Percentiles rank a stretch among this genome's conserved stretches.
Evolutionary conservation across 2,888 invertebrate species (phyloP).

Genomic region (Caprella mutica): DNA sequence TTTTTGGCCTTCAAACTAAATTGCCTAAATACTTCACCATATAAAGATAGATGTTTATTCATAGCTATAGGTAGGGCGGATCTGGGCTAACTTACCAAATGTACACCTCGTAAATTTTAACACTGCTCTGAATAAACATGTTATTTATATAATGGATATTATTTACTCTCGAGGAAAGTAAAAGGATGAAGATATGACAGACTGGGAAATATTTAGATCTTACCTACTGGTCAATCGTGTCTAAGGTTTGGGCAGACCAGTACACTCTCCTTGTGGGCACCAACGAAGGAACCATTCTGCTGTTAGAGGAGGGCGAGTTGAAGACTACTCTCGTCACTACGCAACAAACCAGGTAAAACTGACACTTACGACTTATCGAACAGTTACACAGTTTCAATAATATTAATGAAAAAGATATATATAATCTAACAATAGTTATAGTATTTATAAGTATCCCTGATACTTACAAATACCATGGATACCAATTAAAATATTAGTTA

Average conservation of each 20-base stretch:
- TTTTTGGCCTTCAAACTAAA: background rate
- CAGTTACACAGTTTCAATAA: no score
- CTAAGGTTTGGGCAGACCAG: constrained; percentile 31
- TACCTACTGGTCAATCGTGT: no score
- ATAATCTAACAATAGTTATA: no score
- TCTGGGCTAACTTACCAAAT: background rate
- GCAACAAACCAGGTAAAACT: constrained; percentile 18
- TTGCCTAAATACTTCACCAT: background rate
- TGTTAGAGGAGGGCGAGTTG: constrained; percentile 31
- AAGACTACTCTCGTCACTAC: constrained; percentile 10
- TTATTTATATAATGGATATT: no score
- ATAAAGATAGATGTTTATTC: background rate
- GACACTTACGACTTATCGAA: no score
- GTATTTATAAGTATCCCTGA: no score
- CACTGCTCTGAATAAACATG: background rate
- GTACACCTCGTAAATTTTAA: background rate
- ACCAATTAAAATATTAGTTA: no score
- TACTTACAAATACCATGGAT: no score
- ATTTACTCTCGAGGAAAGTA: no score
- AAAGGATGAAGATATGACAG: no score
- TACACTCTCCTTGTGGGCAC: constrained; percentile 31
- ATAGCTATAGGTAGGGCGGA: background rate
- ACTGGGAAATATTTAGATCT: no score
- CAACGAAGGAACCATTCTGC: constrained; percentile 16
- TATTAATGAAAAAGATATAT: no score